Conservation (phyloP, 2,888 invertebrate genomes). For the Dinocampus coccinellae region DNA sequence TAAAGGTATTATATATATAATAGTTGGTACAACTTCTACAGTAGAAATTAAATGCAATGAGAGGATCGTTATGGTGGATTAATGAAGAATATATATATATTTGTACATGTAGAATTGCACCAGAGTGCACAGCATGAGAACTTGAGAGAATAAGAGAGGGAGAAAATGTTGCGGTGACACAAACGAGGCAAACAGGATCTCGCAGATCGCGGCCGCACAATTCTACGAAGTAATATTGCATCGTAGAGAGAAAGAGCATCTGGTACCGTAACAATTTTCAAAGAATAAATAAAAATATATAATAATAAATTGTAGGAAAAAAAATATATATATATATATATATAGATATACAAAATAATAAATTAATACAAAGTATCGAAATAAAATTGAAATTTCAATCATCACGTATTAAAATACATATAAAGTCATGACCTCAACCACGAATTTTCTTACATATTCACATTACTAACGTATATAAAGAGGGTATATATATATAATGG, state of each 20-base stretch:
- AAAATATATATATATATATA: no score
- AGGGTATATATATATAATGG: conserved; percentile 11
- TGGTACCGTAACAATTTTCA: conserved; percentile 15
- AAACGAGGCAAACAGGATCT: conserved; percentile 21
- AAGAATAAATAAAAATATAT: background rate
- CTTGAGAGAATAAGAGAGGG: conserved; percentile 11
- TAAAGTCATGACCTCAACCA: conserved; percentile 4
- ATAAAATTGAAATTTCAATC: no score
- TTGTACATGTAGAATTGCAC: conserved; percentile 12
- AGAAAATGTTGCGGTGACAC: conserved; percentile 17
- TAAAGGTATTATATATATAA: conserved; percentile 12
- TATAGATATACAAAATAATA: no score
- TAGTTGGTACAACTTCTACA: background rate
- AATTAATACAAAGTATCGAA: no score
- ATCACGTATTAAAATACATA: no score
- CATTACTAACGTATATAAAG: background rate
- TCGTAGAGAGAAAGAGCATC: conserved; percentile 1
- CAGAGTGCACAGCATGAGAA: conserved; percentile 21
- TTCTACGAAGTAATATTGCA: conserved; percentile 17
- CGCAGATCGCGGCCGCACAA: conserved; percentile 9
- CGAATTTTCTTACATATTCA: background rate
- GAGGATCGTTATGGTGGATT: conserved; percentile 14
- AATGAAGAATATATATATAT: conserved; percentile 4
- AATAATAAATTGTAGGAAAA: background rate
- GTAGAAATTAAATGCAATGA: conserved; percentile 7